Base-by-base conservation (phyloP, 2,888 invertebrate genomes). In the Synergus itoensis region DNA sequence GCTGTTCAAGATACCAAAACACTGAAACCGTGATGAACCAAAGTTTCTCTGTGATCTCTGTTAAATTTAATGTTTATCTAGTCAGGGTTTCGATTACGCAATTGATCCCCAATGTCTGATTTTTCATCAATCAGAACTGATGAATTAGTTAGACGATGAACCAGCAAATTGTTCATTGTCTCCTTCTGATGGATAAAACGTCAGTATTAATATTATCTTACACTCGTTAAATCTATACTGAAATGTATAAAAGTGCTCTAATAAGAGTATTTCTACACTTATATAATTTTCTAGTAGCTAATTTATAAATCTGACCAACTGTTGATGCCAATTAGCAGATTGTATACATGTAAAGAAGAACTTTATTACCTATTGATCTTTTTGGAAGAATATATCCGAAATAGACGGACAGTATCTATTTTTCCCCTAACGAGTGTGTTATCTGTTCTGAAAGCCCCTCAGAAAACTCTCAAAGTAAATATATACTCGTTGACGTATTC, bases 1-100 rank as follows among this genome's bases (percentile, higher is more conserved):
- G 41, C 67, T 45, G n/a, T 63, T 65, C 62, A 60, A 45, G 78
- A 77, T 80, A 79, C 77, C 80, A 81, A 36, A 80, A 73, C 53
- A 16, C 36, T 73, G 28, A 73, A 48, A 48, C 48, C 48, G 14
- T 53, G n/a, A 73, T 53, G 73, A 73, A 73, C 53, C 73, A 73
- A 62, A 73, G 69, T 73, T 48, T 73, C 45, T 48, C 69, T 73
- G 73, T 73, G 73, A 73, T 73, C 73, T 73, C 73, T 45, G 18
- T 43, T 67, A 53, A 73, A 73, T 73, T 48, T 73, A 53, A 53
- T 53, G 36, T 73, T 73, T 28, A 69, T 45, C 45, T 28, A n/a
- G 48, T 14, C 21, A 12, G 28, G 14, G 45, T 12, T 28, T 28
- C 28, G 28, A 28, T 28, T 3, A 28, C 28, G 3, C 3, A 28